Evolutionary conservation across 92 coral and sea anemone species (phyloP).

Genomic region (Zoanthus gigantus): DNA sequence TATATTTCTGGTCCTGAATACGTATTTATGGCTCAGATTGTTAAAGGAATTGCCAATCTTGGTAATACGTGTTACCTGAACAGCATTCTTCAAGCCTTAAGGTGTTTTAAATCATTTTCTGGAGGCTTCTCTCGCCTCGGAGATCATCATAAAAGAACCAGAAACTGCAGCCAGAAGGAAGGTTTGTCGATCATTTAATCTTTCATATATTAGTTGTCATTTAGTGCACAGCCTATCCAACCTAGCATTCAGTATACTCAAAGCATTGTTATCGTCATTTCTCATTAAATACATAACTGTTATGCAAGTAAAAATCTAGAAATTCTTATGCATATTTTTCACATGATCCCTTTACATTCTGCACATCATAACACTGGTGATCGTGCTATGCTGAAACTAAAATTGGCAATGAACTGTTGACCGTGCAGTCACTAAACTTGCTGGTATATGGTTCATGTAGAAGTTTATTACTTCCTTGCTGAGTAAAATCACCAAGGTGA

Average conservation of each 20-base stretch:
- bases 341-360: not conserved
- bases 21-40: not conserved
- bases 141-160: not conserved
- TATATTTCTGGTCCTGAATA: conserved; percentile 1
- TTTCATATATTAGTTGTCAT: not conserved
- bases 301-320: too few relatives aligned
- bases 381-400: not conserved
- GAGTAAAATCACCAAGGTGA: not conserved
- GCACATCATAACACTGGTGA: not conserved
- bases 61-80: not conserved
- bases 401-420: not conserved
- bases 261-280: not conserved
- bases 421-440: not conserved
- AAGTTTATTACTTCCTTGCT: not conserved
- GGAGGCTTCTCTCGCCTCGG: not conserved
- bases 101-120: not conserved
- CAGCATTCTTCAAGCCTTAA: not conserved
- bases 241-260: not conserved
- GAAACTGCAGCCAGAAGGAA: not conserved
- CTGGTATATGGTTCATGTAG: not conserved
- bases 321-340: too few relatives aligned
- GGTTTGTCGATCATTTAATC: not conserved
- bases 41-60: conserved; percentile 6
- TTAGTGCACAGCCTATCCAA: not conserved
- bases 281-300: too few relatives aligned